Conservation (phyloP, 2,797 vertebrate species). For the Discoglossus pictus region DNA sequence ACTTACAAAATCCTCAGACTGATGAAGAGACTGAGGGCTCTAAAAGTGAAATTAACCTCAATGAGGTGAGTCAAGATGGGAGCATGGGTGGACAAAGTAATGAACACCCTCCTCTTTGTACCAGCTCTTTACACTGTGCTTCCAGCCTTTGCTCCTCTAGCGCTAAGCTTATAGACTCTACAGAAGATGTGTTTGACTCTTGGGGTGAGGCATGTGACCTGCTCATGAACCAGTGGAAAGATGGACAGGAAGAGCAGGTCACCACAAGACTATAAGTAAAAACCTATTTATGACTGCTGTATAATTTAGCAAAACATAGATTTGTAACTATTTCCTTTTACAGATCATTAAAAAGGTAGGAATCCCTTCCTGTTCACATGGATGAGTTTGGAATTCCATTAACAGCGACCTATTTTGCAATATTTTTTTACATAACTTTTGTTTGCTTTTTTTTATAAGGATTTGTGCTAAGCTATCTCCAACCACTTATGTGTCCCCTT, state of each 20-base stretch:
- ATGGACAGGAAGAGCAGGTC: conserved; percentile 87
- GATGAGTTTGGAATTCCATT: conserved; percentile 47
- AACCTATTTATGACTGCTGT: conserved; percentile 53
- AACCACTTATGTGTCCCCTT: conserved; percentile 19
- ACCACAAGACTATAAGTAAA: conserved; percentile 89
- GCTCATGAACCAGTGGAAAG: conserved; percentile 84
- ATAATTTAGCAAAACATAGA: conserved; percentile 56
- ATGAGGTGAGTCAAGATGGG: conserved; percentile 80
- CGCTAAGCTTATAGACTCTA: conserved; percentile 90
- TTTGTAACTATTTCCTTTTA: conserved; percentile 61
- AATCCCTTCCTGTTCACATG: conserved; percentile 54
- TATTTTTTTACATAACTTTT: conserved; percentile 54
- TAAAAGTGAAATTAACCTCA: conserved; percentile 86
- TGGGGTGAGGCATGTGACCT: conserved; percentile 88
- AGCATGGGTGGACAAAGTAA: conserved; percentile 75
- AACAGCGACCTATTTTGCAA: conserved; percentile 60
- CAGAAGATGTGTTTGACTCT: conserved; percentile 89
- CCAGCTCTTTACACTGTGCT: conserved; percentile 92
- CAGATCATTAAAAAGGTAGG: conserved; percentile 53
- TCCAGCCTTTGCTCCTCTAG: conserved; percentile 93
- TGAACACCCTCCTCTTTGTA: conserved; percentile 80
- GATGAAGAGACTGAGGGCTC: conserved; percentile 77
- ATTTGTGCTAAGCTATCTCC: conserved; percentile 43
- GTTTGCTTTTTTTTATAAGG: conserved; percentile 59
- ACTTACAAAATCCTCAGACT: conserved; percentile 79